These are phyloP conservation scores for Zeugodacus cucurbitae DNA, from an alignment of 1,140 invertebrate genomes.

Conservation along the genomic window DNA sequence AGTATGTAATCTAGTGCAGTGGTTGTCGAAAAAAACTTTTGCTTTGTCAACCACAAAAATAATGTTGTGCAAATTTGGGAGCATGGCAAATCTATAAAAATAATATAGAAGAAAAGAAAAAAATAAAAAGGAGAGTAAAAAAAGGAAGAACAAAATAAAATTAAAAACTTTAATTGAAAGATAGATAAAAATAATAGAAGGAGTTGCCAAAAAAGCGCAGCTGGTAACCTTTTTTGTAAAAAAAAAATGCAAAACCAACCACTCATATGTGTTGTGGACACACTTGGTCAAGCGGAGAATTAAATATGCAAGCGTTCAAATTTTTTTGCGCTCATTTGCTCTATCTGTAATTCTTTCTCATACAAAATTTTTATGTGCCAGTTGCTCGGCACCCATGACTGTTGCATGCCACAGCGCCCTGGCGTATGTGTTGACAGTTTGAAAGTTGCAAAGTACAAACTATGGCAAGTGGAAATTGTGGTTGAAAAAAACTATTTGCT, in stretches of 20 bases:
- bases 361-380: not conserved
- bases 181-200: not conserved
- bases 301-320: not conserved
- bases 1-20: not conserved
- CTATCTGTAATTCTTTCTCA: not conserved
- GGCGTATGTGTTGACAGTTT: not conserved
- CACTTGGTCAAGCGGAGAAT: not conserved
- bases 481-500: not conserved
- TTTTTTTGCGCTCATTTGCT: not conserved
- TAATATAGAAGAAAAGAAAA: not conserved
- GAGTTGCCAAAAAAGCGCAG: not conserved
- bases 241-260: not conserved
- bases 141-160: not conserved
- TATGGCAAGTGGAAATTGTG: not conserved
- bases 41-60: slow-evolving; percentile 33
- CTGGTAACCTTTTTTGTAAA: not conserved
- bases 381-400: not conserved
- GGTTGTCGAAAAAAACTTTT: not conserved
- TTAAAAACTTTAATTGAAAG: slow-evolving; percentile 6
- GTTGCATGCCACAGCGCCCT: not conserved
- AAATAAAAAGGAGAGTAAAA: not conserved
- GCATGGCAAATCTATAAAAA: not conserved
- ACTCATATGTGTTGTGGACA: not conserved
- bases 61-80: not conserved
- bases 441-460: not conserved